Conservation (phyloP, 1,140 invertebrate genomes). For the Cylas formicarius region DNA sequence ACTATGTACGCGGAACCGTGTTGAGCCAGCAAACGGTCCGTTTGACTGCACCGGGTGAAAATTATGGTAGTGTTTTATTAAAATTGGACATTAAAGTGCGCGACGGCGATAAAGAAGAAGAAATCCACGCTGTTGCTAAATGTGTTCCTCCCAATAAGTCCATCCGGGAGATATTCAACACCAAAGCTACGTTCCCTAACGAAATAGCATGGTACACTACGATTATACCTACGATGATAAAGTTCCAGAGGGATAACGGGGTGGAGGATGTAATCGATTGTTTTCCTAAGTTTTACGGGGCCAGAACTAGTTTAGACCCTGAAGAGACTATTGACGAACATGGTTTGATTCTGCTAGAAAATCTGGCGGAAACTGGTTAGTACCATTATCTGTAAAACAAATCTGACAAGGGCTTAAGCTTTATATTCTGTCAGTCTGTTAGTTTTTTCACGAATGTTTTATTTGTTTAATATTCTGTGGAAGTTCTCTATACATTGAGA, state of each 20-base stretch:
- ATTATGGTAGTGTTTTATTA: slow-evolving; percentile 52
- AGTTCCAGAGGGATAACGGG: slow-evolving; percentile 44
- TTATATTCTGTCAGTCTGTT: too few species aligned
- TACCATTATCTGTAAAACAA: background rate
- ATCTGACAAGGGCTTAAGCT: too few species aligned
- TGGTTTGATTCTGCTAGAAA: slow-evolving; percentile 49
- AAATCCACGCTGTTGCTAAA: slow-evolving; percentile 46
- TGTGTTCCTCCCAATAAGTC: slow-evolving; percentile 45
- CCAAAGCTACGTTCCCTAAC: slow-evolving; percentile 47
- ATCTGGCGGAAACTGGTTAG: slow-evolving; percentile 41
- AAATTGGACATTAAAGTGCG: slow-evolving; percentile 33
- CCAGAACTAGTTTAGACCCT: slow-evolving; percentile 41
- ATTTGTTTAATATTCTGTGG: too few species aligned
- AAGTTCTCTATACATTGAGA: too few species aligned
- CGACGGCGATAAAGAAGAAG: slow-evolving; percentile 36
- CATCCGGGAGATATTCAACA: slow-evolving; percentile 48
- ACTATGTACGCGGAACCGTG: too few species aligned
- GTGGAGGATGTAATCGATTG: slow-evolving; percentile 41
- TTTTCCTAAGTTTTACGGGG: slow-evolving; percentile 45
- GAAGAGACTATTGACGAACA: slow-evolving; percentile 43
- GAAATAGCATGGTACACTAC: slow-evolving; percentile 48
- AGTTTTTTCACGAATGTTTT: too few species aligned
- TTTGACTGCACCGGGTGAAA: slow-evolving; percentile 51
- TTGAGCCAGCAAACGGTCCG: too few species aligned
- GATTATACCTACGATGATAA: slow-evolving; percentile 42